Percentiles rank a stretch among this genome's conserved stretches.
phyloP scores from a whole-genome alignment of 64 coral and sea anemone species.

The Porites australiensis region DNA sequence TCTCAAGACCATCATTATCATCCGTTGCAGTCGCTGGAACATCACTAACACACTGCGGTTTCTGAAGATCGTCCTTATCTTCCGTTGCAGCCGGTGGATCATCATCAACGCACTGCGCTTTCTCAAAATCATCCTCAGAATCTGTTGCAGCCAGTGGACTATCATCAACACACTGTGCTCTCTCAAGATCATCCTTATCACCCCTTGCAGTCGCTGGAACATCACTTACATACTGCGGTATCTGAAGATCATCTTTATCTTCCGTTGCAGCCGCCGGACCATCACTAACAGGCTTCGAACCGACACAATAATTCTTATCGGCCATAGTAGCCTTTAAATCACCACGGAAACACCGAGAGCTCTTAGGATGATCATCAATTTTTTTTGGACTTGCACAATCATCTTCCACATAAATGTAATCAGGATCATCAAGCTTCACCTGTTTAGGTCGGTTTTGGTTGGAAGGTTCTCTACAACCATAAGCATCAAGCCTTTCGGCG shows the following conservation, averaged over 20 bases:
- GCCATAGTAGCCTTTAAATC: slow-evolving; percentile 8
- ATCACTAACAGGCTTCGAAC: background rate
- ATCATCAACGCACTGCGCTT: background rate
- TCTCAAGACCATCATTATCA: too few relatives aligned
- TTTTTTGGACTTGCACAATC: slow-evolving; percentile 7
- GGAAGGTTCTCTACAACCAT: slow-evolving; percentile 11
- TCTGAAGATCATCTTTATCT: background rate
- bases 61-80: too few relatives aligned
- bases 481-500: background rate
- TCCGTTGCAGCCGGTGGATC: too few relatives aligned
- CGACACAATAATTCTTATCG: slow-evolving; percentile 3
- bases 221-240: background rate
- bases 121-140: background rate
- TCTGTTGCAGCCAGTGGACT: background rate
- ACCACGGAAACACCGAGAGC: background rate
- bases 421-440: slow-evolving; percentile 3
- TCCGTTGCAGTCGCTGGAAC: too few relatives aligned
- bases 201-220: background rate
- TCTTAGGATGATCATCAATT: slow-evolving; percentile 4
- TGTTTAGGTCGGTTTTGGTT: slow-evolving; percentile 1
- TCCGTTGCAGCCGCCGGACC: background rate
- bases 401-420: slow-evolving; percentile 8
- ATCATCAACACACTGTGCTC: background rate
- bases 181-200: slow-evolving; percentile 6
- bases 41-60: too few relatives aligned